Percentiles rank a stretch among this genome's conserved stretches.
Evolutionary conservation across 2,888 invertebrate species (phyloP).

Genomic region (Cordylochernes scorpioides): DNA sequence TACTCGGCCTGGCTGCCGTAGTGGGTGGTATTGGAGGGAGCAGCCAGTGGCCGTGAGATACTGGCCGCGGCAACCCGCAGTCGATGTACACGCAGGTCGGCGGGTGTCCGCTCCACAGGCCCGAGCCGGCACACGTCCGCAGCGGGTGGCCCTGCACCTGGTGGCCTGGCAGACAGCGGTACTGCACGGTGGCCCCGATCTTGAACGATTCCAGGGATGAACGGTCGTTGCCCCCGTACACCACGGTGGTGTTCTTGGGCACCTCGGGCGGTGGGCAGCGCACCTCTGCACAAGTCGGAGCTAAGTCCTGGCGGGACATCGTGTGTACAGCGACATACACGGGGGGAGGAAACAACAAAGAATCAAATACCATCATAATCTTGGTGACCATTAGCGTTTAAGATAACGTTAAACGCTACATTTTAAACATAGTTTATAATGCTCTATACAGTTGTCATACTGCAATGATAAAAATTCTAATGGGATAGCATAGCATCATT

Average conservation of each 20-base stretch:
- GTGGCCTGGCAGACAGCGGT: constrained; percentile 16
- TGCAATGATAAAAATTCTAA: neutral
- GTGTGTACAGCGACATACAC: too few relatives aligned
- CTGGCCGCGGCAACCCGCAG: constrained; percentile 44
- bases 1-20: constrained; percentile 62
- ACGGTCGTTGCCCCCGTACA: constrained; percentile 71
- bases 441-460: neutral
- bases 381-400: too few relatives aligned
- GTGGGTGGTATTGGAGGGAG: constrained; percentile 63
- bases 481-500: too few relatives aligned
- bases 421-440: neutral
- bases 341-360: too few relatives aligned
- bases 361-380: too few relatives aligned
- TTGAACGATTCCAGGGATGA: constrained; percentile 17
- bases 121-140: constrained; percentile 14
- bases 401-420: neutral
- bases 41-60: constrained; percentile 44
- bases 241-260: constrained; percentile 56
- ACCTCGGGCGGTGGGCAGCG: constrained; percentile 56
- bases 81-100: constrained; percentile 29
- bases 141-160: constrained; percentile 15
- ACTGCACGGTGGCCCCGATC: constrained; percentile 17
- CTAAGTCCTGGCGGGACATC: too few relatives aligned
- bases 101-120: constrained; percentile 16
- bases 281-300: constrained; percentile 40